These are phyloP conservation scores for Agrotis clavis DNA, from an alignment of 2,888 invertebrate species.

Conservation along the genomic window DNA sequence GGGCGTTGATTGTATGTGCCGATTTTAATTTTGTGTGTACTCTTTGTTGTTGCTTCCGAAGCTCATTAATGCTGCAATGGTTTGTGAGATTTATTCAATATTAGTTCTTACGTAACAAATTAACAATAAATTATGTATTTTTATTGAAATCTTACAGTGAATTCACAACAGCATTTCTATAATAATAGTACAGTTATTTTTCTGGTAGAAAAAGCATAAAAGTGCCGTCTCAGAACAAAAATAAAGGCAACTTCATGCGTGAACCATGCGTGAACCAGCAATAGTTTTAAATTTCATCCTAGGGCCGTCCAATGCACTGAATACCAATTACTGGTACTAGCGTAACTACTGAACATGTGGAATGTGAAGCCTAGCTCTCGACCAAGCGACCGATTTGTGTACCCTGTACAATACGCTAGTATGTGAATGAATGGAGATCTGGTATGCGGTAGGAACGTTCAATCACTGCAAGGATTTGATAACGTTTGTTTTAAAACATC, in stretches of 20 bases:
- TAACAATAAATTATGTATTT: not conserved
- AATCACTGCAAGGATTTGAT: conserved; percentile 65
- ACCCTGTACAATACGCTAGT: conserved; percentile 57
- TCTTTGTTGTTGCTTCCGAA: conserved; percentile 58
- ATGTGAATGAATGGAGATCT: conserved; percentile 66
- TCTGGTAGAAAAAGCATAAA: too few relatives aligned
- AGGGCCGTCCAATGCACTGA: conserved; percentile 82
- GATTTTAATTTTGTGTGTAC: conserved; percentile 70
- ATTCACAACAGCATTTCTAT: not conserved
- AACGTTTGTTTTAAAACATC: conserved; percentile 50
- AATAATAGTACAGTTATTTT: too few relatives aligned
- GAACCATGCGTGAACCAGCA: conserved; percentile 75
- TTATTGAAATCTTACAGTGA: conserved; percentile 8
- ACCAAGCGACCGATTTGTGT: conserved; percentile 74
- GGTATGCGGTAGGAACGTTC: conserved; percentile 64
- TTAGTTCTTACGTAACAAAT: conserved; percentile 10
- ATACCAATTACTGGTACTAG: conserved; percentile 84
- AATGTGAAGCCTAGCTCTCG: conserved; percentile 75
- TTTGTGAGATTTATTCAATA: conserved; percentile 41
- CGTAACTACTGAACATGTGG: conserved; percentile 82
- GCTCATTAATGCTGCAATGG: conserved; percentile 50
- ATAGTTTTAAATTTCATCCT: conserved; percentile 86
- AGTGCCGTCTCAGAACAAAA: not conserved
- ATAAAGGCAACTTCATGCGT: conserved; percentile 39
- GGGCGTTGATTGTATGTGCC: conserved; percentile 80